Evolutionary conservation across 2,113 vertebrate species (phyloP).

Genomic region (Catharus minimus): DNA sequence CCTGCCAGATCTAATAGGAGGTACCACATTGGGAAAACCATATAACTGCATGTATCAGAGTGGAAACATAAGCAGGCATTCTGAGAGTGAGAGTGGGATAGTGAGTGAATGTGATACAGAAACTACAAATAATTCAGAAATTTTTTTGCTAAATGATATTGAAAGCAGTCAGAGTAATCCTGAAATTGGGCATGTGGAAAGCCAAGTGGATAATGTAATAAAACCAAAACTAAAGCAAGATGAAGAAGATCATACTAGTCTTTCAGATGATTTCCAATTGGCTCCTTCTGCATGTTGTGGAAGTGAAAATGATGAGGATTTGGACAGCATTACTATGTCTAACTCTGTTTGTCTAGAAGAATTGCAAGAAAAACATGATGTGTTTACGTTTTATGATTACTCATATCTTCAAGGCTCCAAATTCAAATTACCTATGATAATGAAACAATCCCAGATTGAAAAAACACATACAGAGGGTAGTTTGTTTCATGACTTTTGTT

Average conservation of each 20-base stretch:
- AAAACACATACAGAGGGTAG: constrained; percentile 71
- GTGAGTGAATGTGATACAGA: constrained; percentile 89
- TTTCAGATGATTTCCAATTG: constrained; percentile 64
- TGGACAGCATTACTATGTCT: constrained; percentile 52
- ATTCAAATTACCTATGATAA: constrained; percentile 73
- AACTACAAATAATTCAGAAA: constrained; percentile 81
- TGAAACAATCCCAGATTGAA: constrained; percentile 68
- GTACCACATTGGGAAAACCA: constrained; percentile 55
- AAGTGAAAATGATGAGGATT: constrained; percentile 70
- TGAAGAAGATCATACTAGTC: constrained; percentile 42
- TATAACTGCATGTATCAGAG: constrained; percentile 62
- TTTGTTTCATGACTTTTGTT: constrained; percentile 74
- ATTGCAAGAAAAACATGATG: constrained; percentile 72
- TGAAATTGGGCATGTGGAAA: constrained; percentile 59
- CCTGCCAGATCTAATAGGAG: constrained; percentile 86
- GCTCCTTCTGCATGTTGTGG: constrained; percentile 51
- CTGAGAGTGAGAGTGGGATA: constrained; percentile 92
- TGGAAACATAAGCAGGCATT: constrained; percentile 77
- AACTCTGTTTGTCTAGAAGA: constrained; percentile 64
- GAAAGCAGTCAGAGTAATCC: constrained; percentile 69
- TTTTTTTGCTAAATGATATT: constrained; percentile 70
- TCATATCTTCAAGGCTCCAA: constrained; percentile 80
- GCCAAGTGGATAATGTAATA: constrained; percentile 57
- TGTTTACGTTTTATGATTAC: constrained; percentile 83
- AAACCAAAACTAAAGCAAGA: constrained; percentile 68